phyloP scores from a whole-genome alignment of 2,113 vertebrate species.

The Echinops telfairi region DNA sequence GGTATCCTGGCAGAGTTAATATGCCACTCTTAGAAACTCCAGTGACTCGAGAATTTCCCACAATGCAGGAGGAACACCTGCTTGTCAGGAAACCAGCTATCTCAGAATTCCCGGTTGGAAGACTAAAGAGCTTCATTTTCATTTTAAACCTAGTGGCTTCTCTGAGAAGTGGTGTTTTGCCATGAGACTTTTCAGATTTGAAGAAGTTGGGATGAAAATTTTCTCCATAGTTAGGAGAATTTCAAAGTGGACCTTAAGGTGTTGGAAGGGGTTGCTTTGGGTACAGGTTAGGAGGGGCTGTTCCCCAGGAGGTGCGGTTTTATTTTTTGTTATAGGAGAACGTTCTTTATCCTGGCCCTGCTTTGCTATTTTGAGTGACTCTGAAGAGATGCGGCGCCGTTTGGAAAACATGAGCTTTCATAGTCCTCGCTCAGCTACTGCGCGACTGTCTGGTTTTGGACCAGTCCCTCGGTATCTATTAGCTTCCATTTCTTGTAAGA shows the following conservation, averaged over 20 bases:
- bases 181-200: constrained; percentile 70
- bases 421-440: background rate
- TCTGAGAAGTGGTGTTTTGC: constrained; percentile 71
- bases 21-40: constrained; percentile 77
- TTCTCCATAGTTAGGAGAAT: constrained; percentile 26
- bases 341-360: background rate
- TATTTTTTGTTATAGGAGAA: background rate
- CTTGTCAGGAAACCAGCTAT: constrained; percentile 65
- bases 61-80: constrained; percentile 52
- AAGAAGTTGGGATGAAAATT: constrained; percentile 68
- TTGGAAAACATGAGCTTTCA: background rate
- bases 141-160: constrained; percentile 65
- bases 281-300: constrained; percentile 2
- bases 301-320: constrained; percentile 4
- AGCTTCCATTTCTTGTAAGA: background rate
- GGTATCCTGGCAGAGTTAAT: constrained; percentile 77
- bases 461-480: background rate
- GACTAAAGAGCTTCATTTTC: constrained; percentile 76
- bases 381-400: constrained; percentile 4
- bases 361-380: background rate
- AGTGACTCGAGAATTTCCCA: constrained; percentile 68
- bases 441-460: background rate
- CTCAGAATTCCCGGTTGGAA: constrained; percentile 79
- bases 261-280: constrained; percentile 21
- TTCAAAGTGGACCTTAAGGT: constrained; percentile 21